Conservation (phyloP, 2,888 invertebrate genomes). For the Tenodera sinensis region DNA sequence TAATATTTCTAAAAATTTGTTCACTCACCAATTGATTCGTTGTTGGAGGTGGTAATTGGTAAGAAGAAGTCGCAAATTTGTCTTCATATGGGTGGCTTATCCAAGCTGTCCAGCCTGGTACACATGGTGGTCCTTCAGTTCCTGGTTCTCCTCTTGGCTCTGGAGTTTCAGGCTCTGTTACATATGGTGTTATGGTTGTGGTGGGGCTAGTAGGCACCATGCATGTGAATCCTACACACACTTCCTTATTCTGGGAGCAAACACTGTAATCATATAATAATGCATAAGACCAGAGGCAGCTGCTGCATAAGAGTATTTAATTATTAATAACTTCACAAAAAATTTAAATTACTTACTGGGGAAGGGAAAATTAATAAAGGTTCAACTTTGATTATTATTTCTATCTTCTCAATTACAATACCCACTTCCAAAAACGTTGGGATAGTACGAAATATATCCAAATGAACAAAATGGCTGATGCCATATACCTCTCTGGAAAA, state of each 20-base stretch:
- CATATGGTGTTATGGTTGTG: neutral
- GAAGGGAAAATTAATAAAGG: too few relatives aligned
- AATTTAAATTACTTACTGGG: too few relatives aligned
- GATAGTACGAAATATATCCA: too few relatives aligned
- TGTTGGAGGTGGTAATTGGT: slow-evolving; percentile 58
- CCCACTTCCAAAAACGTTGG: too few relatives aligned
- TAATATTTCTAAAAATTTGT: too few relatives aligned
- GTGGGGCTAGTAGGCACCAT: slow-evolving; percentile 26
- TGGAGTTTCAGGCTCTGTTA: neutral
- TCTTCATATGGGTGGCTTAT: slow-evolving; percentile 57
- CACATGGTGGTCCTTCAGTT: slow-evolving; percentile 41
- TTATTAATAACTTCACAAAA: too few relatives aligned
- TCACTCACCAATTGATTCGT: slow-evolving; percentile 52
- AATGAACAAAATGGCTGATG: too few relatives aligned
- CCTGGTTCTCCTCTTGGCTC: neutral
- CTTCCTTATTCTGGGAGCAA: slow-evolving; percentile 39
- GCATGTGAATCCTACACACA: slow-evolving; percentile 38
- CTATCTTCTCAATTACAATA: too few relatives aligned
- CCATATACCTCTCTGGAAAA: too few relatives aligned
- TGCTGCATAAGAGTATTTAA: too few relatives aligned
- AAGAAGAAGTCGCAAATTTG: slow-evolving; percentile 39
- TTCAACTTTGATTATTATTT: too few relatives aligned
- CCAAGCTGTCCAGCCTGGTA: slow-evolving; percentile 77
- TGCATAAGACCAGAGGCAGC: too few relatives aligned
- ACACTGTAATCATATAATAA: slow-evolving; percentile 33